Evolutionary conservation across 1,140 invertebrate genomes (phyloP), one percentile per base, ranked within the genome.

Genomic region (Geopemphigus sp.): DNA sequence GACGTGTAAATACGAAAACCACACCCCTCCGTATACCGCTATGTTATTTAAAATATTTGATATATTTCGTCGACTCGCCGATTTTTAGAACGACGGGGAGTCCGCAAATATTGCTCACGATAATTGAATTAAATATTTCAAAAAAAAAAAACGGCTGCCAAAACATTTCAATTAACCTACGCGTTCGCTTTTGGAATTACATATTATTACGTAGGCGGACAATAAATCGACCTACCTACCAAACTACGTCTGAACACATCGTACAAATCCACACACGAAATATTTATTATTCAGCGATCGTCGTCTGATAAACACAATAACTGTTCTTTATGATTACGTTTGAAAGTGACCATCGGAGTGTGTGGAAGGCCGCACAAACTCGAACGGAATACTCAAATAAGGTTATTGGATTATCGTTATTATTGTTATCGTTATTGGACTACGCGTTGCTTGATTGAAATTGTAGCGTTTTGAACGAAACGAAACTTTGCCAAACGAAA

Each of bases 221-320:
- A 1, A 47, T 19, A 22, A n/a, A 50, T 50, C n/a, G 32, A 22
- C 64, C 64, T 39, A 66, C 5, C 10, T 19, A 45, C 19, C 12
- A 39, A 10, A 32, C 29, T 5, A 70, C 24, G 24, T 53, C 24
- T 53, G 6, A 26, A 70, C 15, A 22, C 54, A n/a, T 19, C 68
- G 29, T 72, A 54, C 68, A 29, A 53, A 54, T 53, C 5, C 22
- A 47, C 24, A n/a, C 24, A 15, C 12, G 24, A 45, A 12, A 15
- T 5, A 32, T 54, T 72, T 32, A 72, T 54, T 72, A 72, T 72
- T 72, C 68, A 72, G 54, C 8, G 50, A 72, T 72, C 24, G 50
- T 72, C 68, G 47, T 72, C 24, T 26, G 68, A 72, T 54, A 72
- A 72, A 72, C 50, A 32, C 68, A 53, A 68, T 26, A 68, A 29